A percentile compares a stretch with the other conserved stretches of the same genome.
Conservation (phyloP, 2,888 invertebrate species). For the Eulithis prunata region DNA sequence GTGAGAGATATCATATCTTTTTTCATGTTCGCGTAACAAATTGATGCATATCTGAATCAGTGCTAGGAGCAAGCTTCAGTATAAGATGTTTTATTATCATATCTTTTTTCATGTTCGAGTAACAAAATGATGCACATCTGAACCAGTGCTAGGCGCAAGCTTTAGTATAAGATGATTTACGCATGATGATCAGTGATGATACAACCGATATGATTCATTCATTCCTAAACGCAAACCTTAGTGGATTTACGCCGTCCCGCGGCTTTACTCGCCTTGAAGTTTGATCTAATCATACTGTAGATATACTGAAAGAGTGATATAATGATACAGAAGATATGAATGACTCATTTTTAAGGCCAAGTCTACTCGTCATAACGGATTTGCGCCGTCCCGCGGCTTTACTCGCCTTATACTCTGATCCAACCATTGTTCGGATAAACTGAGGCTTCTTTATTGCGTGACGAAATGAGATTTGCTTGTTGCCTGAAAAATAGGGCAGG, state of each 20-base stretch:
- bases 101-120: background rate
- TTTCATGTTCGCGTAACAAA: background rate
- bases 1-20: background rate
- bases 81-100: no score
- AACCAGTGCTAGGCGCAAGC: no score
- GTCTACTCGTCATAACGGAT: slow-evolving; percentile 53
- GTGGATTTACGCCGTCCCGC: slow-evolving; percentile 52
- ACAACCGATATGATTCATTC: background rate
- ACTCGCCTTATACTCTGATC: slow-evolving; percentile 49
- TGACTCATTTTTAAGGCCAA: background rate
- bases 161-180: no score
- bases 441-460: slow-evolving; percentile 50
- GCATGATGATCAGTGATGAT: background rate
- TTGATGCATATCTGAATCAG: no score
- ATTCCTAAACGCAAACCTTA: slow-evolving; percentile 37
- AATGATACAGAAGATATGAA: slow-evolving; percentile 1
- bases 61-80: no score
- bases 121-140: no score
- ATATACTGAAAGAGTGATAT: slow-evolving; percentile 3
- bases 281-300: slow-evolving; percentile 39
- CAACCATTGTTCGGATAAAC: slow-evolving; percentile 35
- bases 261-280: slow-evolving; percentile 51
- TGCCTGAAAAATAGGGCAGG: slow-evolving; percentile 28
- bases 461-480: slow-evolving; percentile 56
- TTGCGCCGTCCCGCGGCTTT: slow-evolving; percentile 51